These are phyloP conservation scores for Dysmachus trigonus DNA, from an alignment of 2,888 invertebrate genomes.

Conservation along the genomic window DNA sequence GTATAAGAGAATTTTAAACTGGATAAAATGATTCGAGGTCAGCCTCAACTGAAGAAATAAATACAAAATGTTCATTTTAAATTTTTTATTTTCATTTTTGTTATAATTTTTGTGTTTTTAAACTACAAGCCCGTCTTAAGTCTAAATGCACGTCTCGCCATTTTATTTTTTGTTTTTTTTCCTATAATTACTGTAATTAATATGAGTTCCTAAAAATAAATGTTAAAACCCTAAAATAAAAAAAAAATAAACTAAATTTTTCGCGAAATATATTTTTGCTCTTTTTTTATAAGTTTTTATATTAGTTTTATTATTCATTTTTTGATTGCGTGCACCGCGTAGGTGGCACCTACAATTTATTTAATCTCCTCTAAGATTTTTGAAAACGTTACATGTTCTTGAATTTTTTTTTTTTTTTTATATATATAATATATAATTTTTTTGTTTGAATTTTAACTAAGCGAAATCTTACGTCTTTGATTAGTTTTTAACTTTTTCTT, in stretches of 20 bases:
- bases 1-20: no score
- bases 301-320: background rate
- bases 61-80: background rate
- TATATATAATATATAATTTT: background rate
- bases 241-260: background rate
- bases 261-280: background rate
- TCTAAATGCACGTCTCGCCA: background rate
- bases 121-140: background rate
- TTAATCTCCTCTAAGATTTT: background rate
- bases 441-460: background rate
- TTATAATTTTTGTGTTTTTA: background rate
- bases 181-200: background rate
- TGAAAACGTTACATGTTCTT: background rate
- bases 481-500: background rate
- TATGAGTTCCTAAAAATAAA: background rate
- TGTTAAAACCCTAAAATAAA: background rate
- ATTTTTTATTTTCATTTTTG: background rate
- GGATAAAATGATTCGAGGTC: no score
- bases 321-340: background rate
- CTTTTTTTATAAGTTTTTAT: background rate
- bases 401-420: background rate
- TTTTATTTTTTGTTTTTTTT: background rate
- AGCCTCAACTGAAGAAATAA: no score
- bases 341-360: background rate
- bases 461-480: background rate